These are phyloP conservation scores for Salvelinus sp. DNA, from an alignment of 2,113 vertebrate species.

Conservation along the genomic window DNA sequence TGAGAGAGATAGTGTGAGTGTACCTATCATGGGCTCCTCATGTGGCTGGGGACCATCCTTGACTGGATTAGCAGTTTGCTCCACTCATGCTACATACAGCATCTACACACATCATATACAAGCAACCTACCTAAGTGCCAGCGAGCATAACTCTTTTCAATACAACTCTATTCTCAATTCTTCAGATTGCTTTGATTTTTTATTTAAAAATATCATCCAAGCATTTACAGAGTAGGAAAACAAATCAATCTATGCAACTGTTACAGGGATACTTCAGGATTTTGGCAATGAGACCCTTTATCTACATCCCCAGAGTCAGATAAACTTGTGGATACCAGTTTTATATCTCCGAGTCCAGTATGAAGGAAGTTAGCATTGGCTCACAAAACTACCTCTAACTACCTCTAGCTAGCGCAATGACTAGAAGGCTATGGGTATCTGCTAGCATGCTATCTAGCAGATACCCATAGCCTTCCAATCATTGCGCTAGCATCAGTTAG, in stretches of 20 bases:
- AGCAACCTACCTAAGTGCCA: slow-evolving; percentile 13
- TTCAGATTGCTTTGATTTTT: slow-evolving; percentile 26
- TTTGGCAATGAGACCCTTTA: too few relatives aligned
- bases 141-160: neutral
- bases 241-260: slow-evolving; percentile 72
- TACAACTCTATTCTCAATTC: slow-evolving; percentile 31
- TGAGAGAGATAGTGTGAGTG: too few relatives aligned
- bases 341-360: too few relatives aligned
- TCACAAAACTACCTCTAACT: too few relatives aligned
- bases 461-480: too few relatives aligned
- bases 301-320: too few relatives aligned
- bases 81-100: slow-evolving; percentile 11
- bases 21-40: slow-evolving; percentile 14
- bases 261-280: slow-evolving; percentile 5
- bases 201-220: slow-evolving; percentile 79
- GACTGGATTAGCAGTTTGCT: neutral
- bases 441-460: too few relatives aligned
- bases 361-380: too few relatives aligned
- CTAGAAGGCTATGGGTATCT: too few relatives aligned
- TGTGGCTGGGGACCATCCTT: slow-evolving; percentile 7
- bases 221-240: slow-evolving; percentile 78
- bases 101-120: neutral
- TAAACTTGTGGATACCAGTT: too few relatives aligned
- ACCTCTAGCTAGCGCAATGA: too few relatives aligned
- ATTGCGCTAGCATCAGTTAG: too few relatives aligned